Base-by-base conservation (phyloP, 2,797 vertebrate species). In the Crocidura indochinensis region DNA sequence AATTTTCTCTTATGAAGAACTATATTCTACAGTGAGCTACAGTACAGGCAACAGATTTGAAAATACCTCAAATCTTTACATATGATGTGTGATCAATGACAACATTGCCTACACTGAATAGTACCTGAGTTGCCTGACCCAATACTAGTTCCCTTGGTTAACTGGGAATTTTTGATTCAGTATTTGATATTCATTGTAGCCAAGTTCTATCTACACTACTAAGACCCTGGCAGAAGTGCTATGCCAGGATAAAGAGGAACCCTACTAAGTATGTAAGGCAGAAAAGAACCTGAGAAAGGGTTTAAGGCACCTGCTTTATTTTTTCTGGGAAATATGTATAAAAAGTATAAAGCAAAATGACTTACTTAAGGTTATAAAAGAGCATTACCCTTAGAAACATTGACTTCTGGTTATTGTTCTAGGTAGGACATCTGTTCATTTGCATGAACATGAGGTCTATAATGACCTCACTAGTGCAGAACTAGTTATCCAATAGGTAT, bases 81-180 rank as follows among this genome's bases (percentile, higher is more conserved):
- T 6, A 2, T 6, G 24, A 9, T 1, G 19, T 6, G 0, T 12
- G 24, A 4, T 17, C 11, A 17, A 38, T 67, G 14, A 27, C 19
- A 31, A 62, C 71, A 1, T 26, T 6, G 11, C 38, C 15, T 12
- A 0, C 0, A 27, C 78, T 1, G 2, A 77, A 17, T 7, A 1
- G n/a, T 46, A 12, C 56, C 29, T 6, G 2, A 2, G 0, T 0
- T 27, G 10, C 4, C 3, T 6, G 22, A 56, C 27, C 29, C 11
- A 15, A 44, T 19, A 77, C 1, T 4, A 4, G 17, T 24, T 31
- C 12, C 62, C 26, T 31, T 10, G 53, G n/a, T 26, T 12, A 8
- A 22, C 7, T 2, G 1, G 2, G 1, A 6, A n/a, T 17, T 56
- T 62, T 53, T 68, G 47, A 56, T 64, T 24, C 29, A 64, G 20